Base-by-base conservation (phyloP, 2,113 vertebrate genomes). In the Phalacrocorax brasilianus region DNA sequence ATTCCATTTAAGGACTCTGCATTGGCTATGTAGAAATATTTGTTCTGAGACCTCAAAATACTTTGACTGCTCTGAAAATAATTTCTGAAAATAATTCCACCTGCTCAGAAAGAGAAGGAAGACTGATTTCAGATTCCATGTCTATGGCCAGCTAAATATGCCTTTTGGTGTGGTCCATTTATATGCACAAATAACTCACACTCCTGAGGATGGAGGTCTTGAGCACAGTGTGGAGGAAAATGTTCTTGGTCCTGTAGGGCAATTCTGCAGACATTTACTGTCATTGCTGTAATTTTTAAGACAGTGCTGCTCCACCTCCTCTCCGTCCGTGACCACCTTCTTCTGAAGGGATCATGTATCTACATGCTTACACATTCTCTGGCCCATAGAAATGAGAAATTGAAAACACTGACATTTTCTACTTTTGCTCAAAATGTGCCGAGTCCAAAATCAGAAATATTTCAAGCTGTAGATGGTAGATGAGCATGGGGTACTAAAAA, bases 71-170 rank as follows among this genome's bases (percentile, higher is more conserved):
- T 93, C 82, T 88, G 72, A 80, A 97, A 90, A 89, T 72, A 85
- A 74, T 70, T 84, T 73, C 72, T 83, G 88, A 77, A 91, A 96
- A 85, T 85, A 96, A 67, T 89, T 95, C 91, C 89, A 87, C 87
- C 84, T 75, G 78, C 86, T 89, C 23, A 77, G 65, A 65, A 84
- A 81, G 53, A 59, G 47, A 80, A 92, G 40, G 45, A 94, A 38
- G 56, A 72, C 44, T 86, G 73, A 85, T 61, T 89, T 85, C 70
- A 82, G 40, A 76, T 82, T 89, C 27, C 33, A 27, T 19, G 38
- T 71, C 70, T 85, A 7, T 33, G 65, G 62, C 10, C 52, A 75
- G 32, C 47, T 75, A 91, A 94, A 96, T 88, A 79, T 1, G 6
- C 3, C 21, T 75, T 84, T 71, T 49, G 20, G 45, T 71, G 28